These are phyloP conservation scores for Epizoanthus illoricatus DNA, from an alignment of 92 coral and sea anemone genomes.

Conservation along the genomic window DNA sequence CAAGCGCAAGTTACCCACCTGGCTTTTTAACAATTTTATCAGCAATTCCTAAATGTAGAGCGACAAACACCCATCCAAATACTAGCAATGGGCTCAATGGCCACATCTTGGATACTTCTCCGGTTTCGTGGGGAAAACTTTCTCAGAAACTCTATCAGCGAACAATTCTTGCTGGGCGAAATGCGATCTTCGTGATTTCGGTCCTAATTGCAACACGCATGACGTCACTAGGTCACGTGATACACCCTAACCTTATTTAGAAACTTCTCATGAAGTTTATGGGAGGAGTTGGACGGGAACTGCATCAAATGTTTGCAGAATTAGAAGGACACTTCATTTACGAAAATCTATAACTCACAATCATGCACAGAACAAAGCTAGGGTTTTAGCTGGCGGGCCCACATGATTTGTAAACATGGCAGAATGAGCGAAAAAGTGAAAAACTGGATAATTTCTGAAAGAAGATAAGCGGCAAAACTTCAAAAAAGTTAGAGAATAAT, in stretches of 20 bases:
- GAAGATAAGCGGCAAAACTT: no score
- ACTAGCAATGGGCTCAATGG: conserved; percentile 26
- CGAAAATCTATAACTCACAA: not conserved
- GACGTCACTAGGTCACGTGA: conserved; percentile 26
- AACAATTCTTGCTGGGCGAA: conserved; percentile 12
- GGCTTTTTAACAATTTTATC: not conserved
- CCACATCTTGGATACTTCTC: conserved; percentile 39
- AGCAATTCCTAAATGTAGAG: conserved; percentile 4
- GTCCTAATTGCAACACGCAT: conserved; percentile 23
- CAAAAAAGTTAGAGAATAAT: no score
- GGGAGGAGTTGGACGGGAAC: not conserved
- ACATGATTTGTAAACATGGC: no score
- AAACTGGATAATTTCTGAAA: no score
- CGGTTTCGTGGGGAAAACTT: conserved; percentile 25
- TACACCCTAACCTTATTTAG: conserved; percentile 25
- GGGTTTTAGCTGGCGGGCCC: no score
- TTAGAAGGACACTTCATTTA: not conserved
- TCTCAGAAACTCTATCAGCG: conserved; percentile 16
- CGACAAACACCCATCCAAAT: conserved; percentile 8
- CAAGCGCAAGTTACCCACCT: conserved; percentile 13
- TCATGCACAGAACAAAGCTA: not conserved
- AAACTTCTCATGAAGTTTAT: not conserved
- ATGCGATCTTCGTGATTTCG: conserved; percentile 1
- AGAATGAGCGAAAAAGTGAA: no score
- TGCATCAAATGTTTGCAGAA: not conserved